Conservation (phyloP, 2,113 vertebrate species). For the Phainopepla nitens region DNA sequence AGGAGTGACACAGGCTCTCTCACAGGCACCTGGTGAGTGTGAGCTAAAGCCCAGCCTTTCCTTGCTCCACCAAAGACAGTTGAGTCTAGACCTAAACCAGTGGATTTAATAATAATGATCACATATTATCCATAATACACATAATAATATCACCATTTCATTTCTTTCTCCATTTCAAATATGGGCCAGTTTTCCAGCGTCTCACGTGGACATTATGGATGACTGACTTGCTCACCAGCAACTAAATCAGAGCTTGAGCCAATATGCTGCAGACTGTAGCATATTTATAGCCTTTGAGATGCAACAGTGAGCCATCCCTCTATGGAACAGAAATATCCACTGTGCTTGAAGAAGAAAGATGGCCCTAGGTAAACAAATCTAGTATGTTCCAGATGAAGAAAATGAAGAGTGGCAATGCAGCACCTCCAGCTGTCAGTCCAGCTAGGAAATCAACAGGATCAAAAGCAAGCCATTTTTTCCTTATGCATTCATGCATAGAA, state of each 20-base stretch:
- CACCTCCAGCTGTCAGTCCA: background rate
- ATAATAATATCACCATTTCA: background rate
- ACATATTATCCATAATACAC: background rate
- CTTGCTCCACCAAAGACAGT: background rate
- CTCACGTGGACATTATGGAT: background rate
- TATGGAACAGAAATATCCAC: background rate
- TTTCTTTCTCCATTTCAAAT: background rate
- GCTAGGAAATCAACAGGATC: background rate
- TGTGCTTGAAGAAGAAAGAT: background rate
- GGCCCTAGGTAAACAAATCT: background rate
- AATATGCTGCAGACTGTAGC: background rate
- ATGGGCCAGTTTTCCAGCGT: fast-evolving
- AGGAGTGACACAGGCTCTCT: background rate
- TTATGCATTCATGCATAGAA: background rate
- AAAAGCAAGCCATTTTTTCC: background rate
- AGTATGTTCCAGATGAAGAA: background rate
- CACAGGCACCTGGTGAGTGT: background rate
- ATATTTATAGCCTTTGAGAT: background rate
- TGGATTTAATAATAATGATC: background rate
- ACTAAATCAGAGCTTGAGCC: background rate
- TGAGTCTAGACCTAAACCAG: background rate
- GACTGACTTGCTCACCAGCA: background rate
- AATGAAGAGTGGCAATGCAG: background rate
- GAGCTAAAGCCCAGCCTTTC: background rate
- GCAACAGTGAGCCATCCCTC: background rate